Conservation (phyloP, 2,888 invertebrate genomes). For the Mechanitis messenoides region DNA sequence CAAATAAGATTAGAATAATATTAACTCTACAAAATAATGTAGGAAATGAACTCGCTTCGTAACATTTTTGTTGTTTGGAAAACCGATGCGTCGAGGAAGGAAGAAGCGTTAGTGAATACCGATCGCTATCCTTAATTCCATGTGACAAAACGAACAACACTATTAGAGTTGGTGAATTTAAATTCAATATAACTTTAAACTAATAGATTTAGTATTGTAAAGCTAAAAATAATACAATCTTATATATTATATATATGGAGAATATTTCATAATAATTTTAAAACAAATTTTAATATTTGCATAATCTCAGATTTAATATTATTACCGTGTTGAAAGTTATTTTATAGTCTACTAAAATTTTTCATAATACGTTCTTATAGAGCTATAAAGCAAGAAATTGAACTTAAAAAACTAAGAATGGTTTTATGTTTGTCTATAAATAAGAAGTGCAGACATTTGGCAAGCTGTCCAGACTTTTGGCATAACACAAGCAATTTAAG, state of each 20-base stretch:
- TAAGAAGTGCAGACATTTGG: conserved; percentile 21
- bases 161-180: no score
- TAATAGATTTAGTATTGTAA: no score
- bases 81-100: conserved; percentile 2
- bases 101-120: background rate
- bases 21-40: conserved; percentile 7
- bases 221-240: no score
- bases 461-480: conserved; percentile 21
- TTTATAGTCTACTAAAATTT: no score
- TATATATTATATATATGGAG: no score
- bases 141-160: background rate
- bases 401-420: conserved; percentile 15
- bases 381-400: conserved; percentile 1
- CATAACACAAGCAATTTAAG: conserved; percentile 14
- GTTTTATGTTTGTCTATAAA: conserved; percentile 15
- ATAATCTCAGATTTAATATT: no score
- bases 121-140: background rate
- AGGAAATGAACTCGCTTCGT: background rate
- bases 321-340: no score
- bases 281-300: no score
- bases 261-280: no score
- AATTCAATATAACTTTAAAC: no score
- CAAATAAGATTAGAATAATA: background rate
- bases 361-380: background rate
- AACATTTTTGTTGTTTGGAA: background rate